These are phyloP conservation scores for Drosophila azteca DNA, from an alignment of 1,140 invertebrate species.

Conservation along the genomic window DNA sequence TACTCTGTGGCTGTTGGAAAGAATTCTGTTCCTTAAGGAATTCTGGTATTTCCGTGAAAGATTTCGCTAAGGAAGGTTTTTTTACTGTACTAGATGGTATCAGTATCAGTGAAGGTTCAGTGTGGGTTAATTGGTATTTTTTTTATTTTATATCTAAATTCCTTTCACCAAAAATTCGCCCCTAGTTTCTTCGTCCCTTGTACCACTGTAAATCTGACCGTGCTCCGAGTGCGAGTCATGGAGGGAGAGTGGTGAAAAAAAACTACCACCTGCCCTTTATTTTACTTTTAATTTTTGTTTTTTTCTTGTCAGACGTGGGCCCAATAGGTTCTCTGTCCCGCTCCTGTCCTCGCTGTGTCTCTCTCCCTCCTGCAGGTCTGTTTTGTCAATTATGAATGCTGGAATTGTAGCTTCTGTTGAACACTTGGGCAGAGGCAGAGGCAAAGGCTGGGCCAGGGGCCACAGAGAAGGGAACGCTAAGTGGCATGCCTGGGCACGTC, in stretches of 20 bases:
- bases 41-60: too few relatives aligned
- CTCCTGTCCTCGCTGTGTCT: slow-evolving; percentile 13
- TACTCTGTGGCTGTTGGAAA: background rate
- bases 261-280: slow-evolving; percentile 79
- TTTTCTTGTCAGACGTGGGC: slow-evolving; percentile 58
- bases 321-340: slow-evolving; percentile 38
- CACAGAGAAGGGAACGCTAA: slow-evolving; percentile 46
- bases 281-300: slow-evolving; percentile 59
- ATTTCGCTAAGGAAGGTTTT: too few relatives aligned
- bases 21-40: too few relatives aligned
- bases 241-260: slow-evolving; percentile 56
- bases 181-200: background rate
- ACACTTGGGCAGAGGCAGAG: slow-evolving; percentile 65
- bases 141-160: too few relatives aligned
- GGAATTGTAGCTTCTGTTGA: slow-evolving; percentile 80
- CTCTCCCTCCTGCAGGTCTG: slow-evolving; percentile 18
- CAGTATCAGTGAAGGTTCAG: too few relatives aligned
- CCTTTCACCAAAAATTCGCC: background rate
- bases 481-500: slow-evolving; percentile 77
- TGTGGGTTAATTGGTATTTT: too few relatives aligned
- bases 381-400: slow-evolving; percentile 82
- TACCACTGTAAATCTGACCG: slow-evolving; percentile 75
- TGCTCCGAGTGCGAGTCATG: slow-evolving; percentile 64
- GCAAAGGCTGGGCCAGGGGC: slow-evolving; percentile 12
- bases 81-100: too few relatives aligned